Conservation (phyloP, 2,888 invertebrate species). For the Salticus scenicus region DNA sequence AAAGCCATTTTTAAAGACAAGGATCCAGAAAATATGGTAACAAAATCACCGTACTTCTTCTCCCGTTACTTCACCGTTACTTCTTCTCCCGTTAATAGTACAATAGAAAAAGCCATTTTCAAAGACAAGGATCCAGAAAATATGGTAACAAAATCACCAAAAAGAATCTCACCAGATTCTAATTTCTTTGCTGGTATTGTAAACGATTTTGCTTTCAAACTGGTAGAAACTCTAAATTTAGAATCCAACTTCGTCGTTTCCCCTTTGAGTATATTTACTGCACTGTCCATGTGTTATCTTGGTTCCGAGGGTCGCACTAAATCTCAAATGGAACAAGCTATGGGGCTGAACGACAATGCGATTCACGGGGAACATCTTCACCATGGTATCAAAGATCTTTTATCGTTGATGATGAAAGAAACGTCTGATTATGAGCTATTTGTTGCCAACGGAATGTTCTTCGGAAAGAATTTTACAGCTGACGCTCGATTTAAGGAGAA, state of each 20-base stretch:
- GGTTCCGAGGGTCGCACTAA: slow-evolving; percentile 75
- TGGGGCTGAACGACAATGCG: slow-evolving; percentile 21
- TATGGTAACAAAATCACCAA: background rate
- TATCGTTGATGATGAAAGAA: background rate
- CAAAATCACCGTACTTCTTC: too few species aligned
- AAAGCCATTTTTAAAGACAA: too few species aligned
- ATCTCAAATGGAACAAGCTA: slow-evolving; percentile 73
- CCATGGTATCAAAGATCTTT: slow-evolving; percentile 21
- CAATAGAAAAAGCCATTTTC: background rate
- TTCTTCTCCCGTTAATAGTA: background rate
- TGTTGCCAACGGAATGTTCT: slow-evolving; percentile 12
- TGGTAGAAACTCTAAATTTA: background rate
- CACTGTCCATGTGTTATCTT: slow-evolving; percentile 75
- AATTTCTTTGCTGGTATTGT: background rate
- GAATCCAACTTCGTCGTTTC: slow-evolving; percentile 73
- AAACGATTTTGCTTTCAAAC: slow-evolving; percentile 8
- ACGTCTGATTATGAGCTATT: background rate
- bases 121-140: background rate
- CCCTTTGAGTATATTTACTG: slow-evolving; percentile 75
- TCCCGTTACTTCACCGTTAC: background rate
- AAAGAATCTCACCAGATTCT: background rate
- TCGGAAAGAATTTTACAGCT: background rate
- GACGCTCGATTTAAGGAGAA: background rate
- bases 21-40: background rate
- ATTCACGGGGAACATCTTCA: slow-evolving; percentile 10